Percentiles rank a stretch among this genome's conserved stretches.
phyloP scores from a whole-genome alignment of 2,797 vertebrate genomes.

The Cercopithecus diana region DNA sequence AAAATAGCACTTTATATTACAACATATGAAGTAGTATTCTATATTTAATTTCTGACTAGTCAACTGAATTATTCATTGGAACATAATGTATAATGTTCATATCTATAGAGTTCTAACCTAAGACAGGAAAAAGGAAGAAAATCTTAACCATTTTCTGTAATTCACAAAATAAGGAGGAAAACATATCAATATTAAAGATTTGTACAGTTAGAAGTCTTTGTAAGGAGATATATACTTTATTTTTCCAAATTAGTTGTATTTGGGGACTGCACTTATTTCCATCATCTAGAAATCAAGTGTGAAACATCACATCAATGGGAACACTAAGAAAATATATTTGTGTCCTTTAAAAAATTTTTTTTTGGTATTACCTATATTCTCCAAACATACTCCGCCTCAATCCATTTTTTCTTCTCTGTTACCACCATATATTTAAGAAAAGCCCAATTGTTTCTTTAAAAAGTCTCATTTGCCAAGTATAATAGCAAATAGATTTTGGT shows the following conservation, averaged over 20 bases:
- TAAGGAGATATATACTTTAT: neutral
- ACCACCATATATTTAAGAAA: neutral
- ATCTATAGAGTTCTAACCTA: neutral
- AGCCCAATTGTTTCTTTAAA: neutral
- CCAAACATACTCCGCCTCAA: neutral
- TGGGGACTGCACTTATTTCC: neutral
- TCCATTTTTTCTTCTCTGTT: slow-evolving; percentile 13
- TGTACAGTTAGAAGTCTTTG: neutral
- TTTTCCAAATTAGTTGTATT: slow-evolving; percentile 15
- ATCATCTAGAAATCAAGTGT: slow-evolving; percentile 26
- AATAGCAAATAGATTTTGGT: neutral
- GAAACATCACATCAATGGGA: neutral
- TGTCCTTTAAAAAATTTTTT: neutral
- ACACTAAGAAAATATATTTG: neutral
- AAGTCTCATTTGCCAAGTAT: neutral
- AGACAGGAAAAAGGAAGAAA: slow-evolving; percentile 32
- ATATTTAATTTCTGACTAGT: slow-evolving; percentile 31
- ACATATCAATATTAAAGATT: neutral
- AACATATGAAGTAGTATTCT: slow-evolving; percentile 14
- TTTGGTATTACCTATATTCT: neutral
- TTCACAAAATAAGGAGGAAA: neutral
- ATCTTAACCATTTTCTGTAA: slow-evolving; percentile 28
- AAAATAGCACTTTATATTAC: slow-evolving; percentile 40
- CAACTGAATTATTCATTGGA: slow-evolving; percentile 42
- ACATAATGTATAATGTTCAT: slow-evolving; percentile 19